Conservation (phyloP, 1,140 invertebrate genomes). For the Sycobia sp. region DNA sequence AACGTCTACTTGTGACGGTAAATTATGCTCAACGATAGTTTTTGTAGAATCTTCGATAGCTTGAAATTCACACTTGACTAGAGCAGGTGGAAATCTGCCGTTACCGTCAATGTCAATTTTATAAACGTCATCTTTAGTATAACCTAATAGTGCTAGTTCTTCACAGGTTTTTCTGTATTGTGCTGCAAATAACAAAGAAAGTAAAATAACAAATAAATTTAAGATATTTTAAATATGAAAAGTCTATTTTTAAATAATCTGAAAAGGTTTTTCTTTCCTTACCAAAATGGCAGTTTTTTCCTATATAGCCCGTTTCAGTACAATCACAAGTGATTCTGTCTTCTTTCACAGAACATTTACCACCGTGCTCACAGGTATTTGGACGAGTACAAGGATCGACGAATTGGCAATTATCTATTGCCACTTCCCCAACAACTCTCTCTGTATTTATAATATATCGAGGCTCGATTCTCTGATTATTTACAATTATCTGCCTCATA, state of each 20-base stretch:
- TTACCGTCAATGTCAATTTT: slow-evolving; percentile 92
- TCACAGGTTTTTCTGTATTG: slow-evolving; percentile 89
- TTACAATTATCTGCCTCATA: slow-evolving; percentile 86
- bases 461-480: slow-evolving; percentile 65
- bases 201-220: not conserved
- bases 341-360: slow-evolving; percentile 86
- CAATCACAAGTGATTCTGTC: slow-evolving; percentile 88
- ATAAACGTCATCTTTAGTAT: slow-evolving; percentile 87
- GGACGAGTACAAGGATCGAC: slow-evolving; percentile 87
- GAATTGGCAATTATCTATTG: slow-evolving; percentile 88
- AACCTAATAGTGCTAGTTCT: slow-evolving; percentile 83
- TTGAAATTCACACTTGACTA: slow-evolving; percentile 90
- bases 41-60: slow-evolving; percentile 84
- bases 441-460: slow-evolving; percentile 81
- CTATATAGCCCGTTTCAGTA: slow-evolving; percentile 82
- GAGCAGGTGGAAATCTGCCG: slow-evolving; percentile 85
- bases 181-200: slow-evolving; percentile 59
- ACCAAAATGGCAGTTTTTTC: slow-evolving; percentile 93
- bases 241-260: not conserved
- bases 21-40: slow-evolving; percentile 90
- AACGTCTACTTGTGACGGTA: slow-evolving; percentile 87
- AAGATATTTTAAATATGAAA: not conserved
- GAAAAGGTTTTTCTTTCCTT: slow-evolving; percentile 39
- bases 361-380: slow-evolving; percentile 89
- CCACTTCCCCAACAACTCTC: slow-evolving; percentile 82